Percentiles rank a stretch among this genome's conserved stretches.
These are phyloP conservation scores for Athalia cordata DNA, from an alignment of 2,888 invertebrate genomes.

Conservation along the genomic window DNA sequence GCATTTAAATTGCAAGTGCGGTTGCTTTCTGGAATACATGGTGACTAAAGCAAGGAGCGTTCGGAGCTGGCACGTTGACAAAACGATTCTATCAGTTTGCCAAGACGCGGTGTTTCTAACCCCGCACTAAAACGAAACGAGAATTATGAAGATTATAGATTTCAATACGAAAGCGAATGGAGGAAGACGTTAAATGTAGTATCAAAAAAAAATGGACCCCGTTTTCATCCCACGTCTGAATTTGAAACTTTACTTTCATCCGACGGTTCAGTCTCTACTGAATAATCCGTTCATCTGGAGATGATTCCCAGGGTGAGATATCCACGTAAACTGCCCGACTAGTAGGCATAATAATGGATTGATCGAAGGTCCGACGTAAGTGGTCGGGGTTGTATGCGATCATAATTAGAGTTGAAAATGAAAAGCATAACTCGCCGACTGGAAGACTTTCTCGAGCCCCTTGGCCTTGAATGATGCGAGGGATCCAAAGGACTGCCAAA, in stretches of 20 bases:
- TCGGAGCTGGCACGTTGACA: conserved; percentile 70
- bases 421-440: conserved; percentile 31
- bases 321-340: neutral
- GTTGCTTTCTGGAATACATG: conserved; percentile 58
- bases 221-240: no score
- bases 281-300: no score
- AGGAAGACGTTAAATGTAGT: conserved; percentile 11
- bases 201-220: neutral
- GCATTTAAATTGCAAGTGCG: conserved; percentile 40
- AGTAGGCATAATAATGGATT: conserved; percentile 29
- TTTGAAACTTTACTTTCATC: no score
- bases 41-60: conserved; percentile 59
- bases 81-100: conserved; percentile 69
- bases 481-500: conserved; percentile 37
- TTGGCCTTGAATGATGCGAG: neutral
- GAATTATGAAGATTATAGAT: conserved; percentile 32
- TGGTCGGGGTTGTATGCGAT: conserved; percentile 33
- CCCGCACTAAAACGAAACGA: conserved; percentile 67
- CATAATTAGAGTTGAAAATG: conserved; percentile 40
- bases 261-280: no score
- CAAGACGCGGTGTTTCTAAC: conserved; percentile 70
- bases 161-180: conserved; percentile 32
- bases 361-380: conserved; percentile 20
- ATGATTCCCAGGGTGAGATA: no score
- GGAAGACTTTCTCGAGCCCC: no score